Conservation (phyloP, 53 echinoderm and acorn worm species). For the Crossaster papposus region DNA sequence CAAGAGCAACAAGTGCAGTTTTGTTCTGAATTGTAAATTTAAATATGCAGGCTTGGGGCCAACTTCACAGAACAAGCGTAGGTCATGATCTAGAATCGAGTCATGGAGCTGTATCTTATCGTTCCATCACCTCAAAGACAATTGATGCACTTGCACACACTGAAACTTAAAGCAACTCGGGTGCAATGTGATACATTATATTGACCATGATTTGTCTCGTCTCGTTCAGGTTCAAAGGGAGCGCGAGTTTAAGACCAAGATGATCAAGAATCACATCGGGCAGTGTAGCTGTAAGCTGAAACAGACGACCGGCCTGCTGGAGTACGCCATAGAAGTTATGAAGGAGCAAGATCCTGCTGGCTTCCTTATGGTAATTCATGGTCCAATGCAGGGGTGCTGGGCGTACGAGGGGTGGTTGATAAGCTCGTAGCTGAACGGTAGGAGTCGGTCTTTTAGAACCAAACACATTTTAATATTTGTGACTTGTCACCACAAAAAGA, state of each 20-base stretch:
- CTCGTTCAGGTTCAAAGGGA: slow-evolving; percentile 81
- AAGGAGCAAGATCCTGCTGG: slow-evolving; percentile 96
- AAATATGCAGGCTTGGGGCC: background rate
- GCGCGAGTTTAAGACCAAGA: slow-evolving; percentile 98
- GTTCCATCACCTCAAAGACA: too few relatives aligned
- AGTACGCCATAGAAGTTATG: slow-evolving; percentile 98
- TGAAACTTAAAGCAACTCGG: background rate
- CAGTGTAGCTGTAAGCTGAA: slow-evolving; percentile 95
- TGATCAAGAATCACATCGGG: slow-evolving; percentile 97
- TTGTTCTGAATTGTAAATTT: background rate
- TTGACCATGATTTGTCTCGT: background rate
- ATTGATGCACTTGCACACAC: background rate
- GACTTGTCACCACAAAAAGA: too few relatives aligned
- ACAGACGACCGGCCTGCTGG: slow-evolving; percentile 94
- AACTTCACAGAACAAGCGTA: too few relatives aligned
- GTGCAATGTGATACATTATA: background rate
- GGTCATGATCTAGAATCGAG: too few relatives aligned
- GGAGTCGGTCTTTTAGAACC: too few relatives aligned
- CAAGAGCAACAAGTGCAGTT: background rate
- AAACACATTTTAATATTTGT: too few relatives aligned
- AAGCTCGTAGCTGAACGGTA: too few relatives aligned
- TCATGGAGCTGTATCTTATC: too few relatives aligned
- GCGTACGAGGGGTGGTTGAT: too few relatives aligned
- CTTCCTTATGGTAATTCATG: slow-evolving; percentile 82
- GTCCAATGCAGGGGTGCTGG: background rate